Conservation (phyloP, 2,888 invertebrate species). For the Dysmachus trigonus region DNA sequence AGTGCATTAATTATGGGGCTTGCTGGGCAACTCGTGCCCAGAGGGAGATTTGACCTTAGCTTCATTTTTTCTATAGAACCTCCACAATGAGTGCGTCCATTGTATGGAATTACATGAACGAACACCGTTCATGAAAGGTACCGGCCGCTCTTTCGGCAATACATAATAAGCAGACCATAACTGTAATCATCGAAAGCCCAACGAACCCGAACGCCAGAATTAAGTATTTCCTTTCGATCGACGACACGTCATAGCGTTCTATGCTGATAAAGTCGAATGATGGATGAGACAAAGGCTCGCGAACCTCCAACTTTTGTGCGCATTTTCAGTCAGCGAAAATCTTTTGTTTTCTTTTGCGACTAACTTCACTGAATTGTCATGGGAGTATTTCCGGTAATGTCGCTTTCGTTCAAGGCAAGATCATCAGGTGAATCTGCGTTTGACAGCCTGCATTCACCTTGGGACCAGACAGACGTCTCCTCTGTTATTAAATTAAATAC, state of each 20-base stretch:
- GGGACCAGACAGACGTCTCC: not conserved
- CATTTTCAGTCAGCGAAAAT: not conserved
- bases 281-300: constrained; percentile 3
- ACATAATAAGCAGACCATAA: constrained; percentile 29
- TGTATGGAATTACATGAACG: constrained; percentile 2
- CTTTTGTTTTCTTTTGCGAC: not conserved
- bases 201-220: constrained; percentile 32
- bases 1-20: not conserved
- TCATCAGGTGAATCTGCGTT: not conserved
- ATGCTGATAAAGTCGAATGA: not conserved
- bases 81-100: not conserved
- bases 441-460: constrained; percentile 6
- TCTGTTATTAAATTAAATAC: not conserved
- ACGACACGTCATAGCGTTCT: constrained; percentile 32
- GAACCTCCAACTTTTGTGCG: not conserved
- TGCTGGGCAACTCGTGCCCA: not conserved
- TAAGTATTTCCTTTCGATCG: constrained; percentile 28
- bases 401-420: constrained; percentile 34
- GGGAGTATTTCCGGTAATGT: constrained; percentile 9
- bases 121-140: not conserved
- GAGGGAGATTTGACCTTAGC: constrained; percentile 24
- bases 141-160: not conserved
- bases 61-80: not conserved
- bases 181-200: constrained; percentile 22
- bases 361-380: not conserved